A percentile compares a stretch with the other conserved stretches of the same genome.
These are phyloP conservation scores for Erythrocercus mccallii DNA, from an alignment of 2,113 vertebrate genomes.

Conservation along the genomic window DNA sequence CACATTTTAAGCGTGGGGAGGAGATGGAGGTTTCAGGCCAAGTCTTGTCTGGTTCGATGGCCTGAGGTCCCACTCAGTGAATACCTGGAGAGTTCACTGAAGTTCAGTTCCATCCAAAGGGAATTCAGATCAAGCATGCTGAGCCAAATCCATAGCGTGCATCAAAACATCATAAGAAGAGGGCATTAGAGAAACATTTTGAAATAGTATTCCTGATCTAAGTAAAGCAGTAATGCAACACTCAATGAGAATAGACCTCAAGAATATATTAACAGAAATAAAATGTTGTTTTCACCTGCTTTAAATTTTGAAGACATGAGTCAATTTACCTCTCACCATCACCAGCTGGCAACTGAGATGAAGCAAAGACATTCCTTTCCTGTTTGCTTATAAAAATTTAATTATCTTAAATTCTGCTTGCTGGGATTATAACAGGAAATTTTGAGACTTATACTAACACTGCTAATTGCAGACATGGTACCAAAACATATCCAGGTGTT, in stretches of 20 bases:
- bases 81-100: background rate
- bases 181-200: background rate
- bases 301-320: background rate
- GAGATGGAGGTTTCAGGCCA: background rate
- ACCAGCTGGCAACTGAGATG: background rate
- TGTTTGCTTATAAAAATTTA: background rate
- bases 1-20: background rate
- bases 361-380: slow-evolving; percentile 12
- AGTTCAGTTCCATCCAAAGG: background rate
- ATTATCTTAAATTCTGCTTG: background rate
- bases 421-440: background rate
- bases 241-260: background rate
- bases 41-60: background rate
- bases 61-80: background rate
- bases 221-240: background rate
- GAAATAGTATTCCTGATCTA: background rate
- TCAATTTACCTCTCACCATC: background rate
- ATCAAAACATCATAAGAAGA: background rate
- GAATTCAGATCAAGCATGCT: background rate
- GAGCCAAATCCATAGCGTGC: background rate
- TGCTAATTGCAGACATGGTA: background rate
- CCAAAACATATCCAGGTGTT: background rate
- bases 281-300: background rate
- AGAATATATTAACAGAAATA: background rate
- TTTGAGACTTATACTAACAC: background rate